Evolutionary conservation across 2,888 invertebrate species (phyloP).

Genomic region (Brachycybe producta): DNA sequence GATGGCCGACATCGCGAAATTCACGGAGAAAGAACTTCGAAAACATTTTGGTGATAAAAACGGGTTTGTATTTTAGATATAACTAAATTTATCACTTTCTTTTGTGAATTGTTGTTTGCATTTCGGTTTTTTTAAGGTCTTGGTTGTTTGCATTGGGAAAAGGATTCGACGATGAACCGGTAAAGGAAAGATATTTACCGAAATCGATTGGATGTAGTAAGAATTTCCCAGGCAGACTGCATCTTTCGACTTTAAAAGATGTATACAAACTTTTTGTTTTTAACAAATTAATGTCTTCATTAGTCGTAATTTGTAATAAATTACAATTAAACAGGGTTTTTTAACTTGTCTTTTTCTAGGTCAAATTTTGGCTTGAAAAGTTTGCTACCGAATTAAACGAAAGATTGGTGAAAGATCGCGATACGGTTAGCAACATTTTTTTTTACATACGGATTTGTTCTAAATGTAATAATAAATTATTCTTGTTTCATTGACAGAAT

Average conservation of each 20-base stretch:
- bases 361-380: slow-evolving; percentile 63
- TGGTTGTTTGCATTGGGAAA: slow-evolving; percentile 77
- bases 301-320: no score
- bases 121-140: slow-evolving; percentile 38
- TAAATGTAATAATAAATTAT: not conserved
- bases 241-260: slow-evolving; percentile 50
- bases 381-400: slow-evolving; percentile 70
- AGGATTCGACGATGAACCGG: slow-evolving; percentile 77
- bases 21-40: slow-evolving; percentile 56
- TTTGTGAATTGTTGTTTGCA: slow-evolving; percentile 6
- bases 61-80: slow-evolving; percentile 40
- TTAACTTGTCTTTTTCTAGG: slow-evolving; percentile 26
- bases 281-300: not conserved
- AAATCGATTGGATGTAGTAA: slow-evolving; percentile 95
- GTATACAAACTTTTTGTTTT: slow-evolving; percentile 33
- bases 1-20: slow-evolving; percentile 64
- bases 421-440: slow-evolving; percentile 26
- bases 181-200: slow-evolving; percentile 64
- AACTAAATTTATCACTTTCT: not conserved
- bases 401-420: slow-evolving; percentile 59
- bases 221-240: slow-evolving; percentile 70
- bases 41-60: slow-evolving; percentile 69
- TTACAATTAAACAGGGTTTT: slow-evolving; percentile 9
- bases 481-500: slow-evolving; percentile 45
- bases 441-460: slow-evolving; percentile 16